Percentiles rank a stretch among this genome's conserved stretches.
Conservation (phyloP, 53 echinoderm and acorn worm genomes). For the Arbacia lixula region DNA sequence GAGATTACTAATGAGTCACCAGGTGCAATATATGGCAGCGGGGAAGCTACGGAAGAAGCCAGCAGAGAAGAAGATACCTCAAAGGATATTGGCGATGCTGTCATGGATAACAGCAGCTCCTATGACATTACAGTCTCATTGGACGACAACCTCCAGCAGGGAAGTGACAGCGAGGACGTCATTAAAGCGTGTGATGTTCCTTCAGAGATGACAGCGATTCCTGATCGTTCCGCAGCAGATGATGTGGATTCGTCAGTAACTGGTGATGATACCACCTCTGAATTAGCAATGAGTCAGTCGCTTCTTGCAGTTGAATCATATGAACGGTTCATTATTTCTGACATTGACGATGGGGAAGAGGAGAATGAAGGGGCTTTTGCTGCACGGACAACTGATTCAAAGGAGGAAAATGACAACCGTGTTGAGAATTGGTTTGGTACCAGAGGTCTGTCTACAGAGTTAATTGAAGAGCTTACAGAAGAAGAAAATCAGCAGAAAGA, state of each 20-base stretch:
- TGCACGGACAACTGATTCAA: background rate
- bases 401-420: background rate
- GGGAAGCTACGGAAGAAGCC: background rate
- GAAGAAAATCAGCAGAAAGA: constrained; percentile 28
- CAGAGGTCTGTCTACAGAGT: background rate
- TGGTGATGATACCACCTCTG: constrained; percentile 20
- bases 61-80: constrained; percentile 40
- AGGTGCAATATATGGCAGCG: constrained; percentile 15
- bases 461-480: constrained; percentile 8
- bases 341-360: constrained; percentile 7
- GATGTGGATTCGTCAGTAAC: constrained; percentile 6
- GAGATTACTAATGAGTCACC: constrained; percentile 13
- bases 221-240: constrained; percentile 9
- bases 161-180: constrained; percentile 24
- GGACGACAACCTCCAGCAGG: background rate
- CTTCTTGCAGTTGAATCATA: constrained; percentile 13
- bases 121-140: constrained; percentile 33
- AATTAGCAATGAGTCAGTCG: constrained; percentile 22
- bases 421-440: constrained; percentile 19
- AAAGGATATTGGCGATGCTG: constrained; percentile 29
- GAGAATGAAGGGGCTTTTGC: background rate
- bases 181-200: constrained; percentile 4
- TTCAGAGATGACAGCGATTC: constrained; percentile 8
- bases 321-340: background rate
- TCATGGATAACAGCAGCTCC: constrained; percentile 42